A percentile compares a stretch with the other conserved stretches of the same genome.
phyloP scores from a whole-genome alignment of 2,113 vertebrate species.

The Muntiacus reevesi region DNA sequence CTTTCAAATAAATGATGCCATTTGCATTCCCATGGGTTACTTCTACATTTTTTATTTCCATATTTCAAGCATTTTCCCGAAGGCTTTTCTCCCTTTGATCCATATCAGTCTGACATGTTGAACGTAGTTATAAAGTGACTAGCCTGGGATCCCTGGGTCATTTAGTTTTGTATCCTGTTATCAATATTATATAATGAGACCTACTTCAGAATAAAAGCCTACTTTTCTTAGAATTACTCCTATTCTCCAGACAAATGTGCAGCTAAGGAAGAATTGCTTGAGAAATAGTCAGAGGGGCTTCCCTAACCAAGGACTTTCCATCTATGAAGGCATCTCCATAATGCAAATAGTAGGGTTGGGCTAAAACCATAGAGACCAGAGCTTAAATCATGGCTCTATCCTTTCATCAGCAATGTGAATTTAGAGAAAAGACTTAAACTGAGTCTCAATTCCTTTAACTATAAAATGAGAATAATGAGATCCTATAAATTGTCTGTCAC shows the following conservation, averaged over 20 bases:
- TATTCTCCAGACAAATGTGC: neutral
- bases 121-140: conserved; percentile 20
- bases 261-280: neutral
- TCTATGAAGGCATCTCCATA: neutral
- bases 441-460: neutral
- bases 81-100: conserved; percentile 9
- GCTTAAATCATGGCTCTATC: neutral
- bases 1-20: conserved; percentile 40
- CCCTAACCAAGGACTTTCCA: neutral
- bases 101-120: neutral
- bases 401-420: neutral
- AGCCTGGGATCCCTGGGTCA: neutral
- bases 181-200: neutral
- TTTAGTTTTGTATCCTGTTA: conserved; percentile 10
- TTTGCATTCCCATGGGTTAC: conserved; percentile 6
- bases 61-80: conserved; percentile 41
- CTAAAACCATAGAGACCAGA: neutral
- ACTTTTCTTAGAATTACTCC: neutral
- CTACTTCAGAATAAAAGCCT: neutral
- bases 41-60: neutral
- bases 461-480: neutral
- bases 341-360: neutral
- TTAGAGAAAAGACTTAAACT: neutral
- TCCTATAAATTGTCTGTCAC: neutral
- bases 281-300: neutral